A percentile compares a stretch with the other conserved stretches of the same genome.
phyloP scores from a whole-genome alignment of 2,888 invertebrate species.

The Caenorhabditis drosophilae region DNA sequence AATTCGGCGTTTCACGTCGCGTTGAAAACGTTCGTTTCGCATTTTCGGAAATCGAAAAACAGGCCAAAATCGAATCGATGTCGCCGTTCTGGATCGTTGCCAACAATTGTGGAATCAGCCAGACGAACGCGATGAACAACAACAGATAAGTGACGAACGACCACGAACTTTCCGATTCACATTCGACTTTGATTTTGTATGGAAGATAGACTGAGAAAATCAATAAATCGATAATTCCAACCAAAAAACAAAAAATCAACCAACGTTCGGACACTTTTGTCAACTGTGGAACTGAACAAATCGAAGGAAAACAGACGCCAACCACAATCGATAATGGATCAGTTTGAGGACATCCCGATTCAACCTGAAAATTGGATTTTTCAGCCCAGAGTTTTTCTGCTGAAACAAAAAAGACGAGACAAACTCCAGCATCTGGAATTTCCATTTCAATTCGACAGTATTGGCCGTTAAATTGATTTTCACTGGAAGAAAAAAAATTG shows the following conservation, averaged over 20 bases:
- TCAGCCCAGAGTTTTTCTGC: background rate
- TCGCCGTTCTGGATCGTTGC: constrained; percentile 12
- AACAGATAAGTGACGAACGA: constrained; percentile 48
- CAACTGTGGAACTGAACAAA: constrained; percentile 52
- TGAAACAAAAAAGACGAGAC: background rate
- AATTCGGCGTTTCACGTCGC: constrained; percentile 29
- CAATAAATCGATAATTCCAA: background rate
- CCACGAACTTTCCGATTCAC: constrained; percentile 59
- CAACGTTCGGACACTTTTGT: constrained; percentile 24
- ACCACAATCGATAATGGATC: constrained; percentile 63
- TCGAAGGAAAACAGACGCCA: constrained; percentile 63
- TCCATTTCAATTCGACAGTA: constrained; percentile 65
- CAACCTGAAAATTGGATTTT: constrained; percentile 21
- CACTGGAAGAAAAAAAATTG: constrained; percentile 39
- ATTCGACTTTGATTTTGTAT: constrained; percentile 54
- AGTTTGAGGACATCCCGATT: constrained; percentile 55
- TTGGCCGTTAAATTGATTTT: constrained; percentile 56
- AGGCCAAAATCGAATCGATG: constrained; percentile 22
- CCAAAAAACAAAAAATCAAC: constrained; percentile 3
- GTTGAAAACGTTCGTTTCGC: constrained; percentile 44
- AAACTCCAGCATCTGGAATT: constrained; percentile 44
- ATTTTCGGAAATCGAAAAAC: constrained; percentile 36
- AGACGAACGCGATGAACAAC: constrained; percentile 28
- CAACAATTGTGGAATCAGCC: constrained; percentile 23
- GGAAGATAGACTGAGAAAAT: constrained; percentile 41